Base-by-base conservation (phyloP, 2,888 invertebrate genomes). In the Cheilosia soror region DNA sequence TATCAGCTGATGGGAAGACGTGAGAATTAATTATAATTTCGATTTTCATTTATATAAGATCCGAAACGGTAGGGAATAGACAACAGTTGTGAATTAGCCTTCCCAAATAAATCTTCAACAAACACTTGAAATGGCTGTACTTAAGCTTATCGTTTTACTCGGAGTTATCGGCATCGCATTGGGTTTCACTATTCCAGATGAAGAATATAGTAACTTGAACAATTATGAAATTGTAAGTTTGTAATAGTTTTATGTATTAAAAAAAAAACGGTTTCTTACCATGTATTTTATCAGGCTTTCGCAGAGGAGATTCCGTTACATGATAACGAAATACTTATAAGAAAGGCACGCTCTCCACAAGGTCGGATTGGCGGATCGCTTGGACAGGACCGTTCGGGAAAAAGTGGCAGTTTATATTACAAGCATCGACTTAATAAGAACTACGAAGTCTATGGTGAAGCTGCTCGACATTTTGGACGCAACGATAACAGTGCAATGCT, bases 341-440 rank as follows among this genome's bases (percentile, higher is more conserved):
- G 58, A 33, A 37, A n/a, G 3, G n/a, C 47, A 5, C 71, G 71
- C 6, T 71, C 71, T 9, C 71, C 71, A n/a, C 71, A 71, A 31
- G 33, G 33, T 6, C 29, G 11, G 13, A 25, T 33, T 27, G 11
- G 33, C 6, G 31, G 55, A 11, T 6, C 37, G 27, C 11, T 2
- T 20, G 15, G 63, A 3, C 15, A 53, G 2, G 55, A 29, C 29
- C 53, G 42, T 2, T 5, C 11, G 6, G 65, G 65, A 20, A 25
- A 3, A 37, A 25, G 15, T 13, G 15, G 5, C 7, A n/a, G 66
- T 29, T 25, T 27, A 6, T 6, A 9, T 55, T 66, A 66, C n/a
- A 66, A 49, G 13, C 53, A 53, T 25, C 66, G 37, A 7, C 2
- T 66, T 13, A 29, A 31, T 5, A 55, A 42, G n/a, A 68, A 68